Conservation (phyloP, 2,797 vertebrate species). For the Bryconaethiops microstoma region DNA sequence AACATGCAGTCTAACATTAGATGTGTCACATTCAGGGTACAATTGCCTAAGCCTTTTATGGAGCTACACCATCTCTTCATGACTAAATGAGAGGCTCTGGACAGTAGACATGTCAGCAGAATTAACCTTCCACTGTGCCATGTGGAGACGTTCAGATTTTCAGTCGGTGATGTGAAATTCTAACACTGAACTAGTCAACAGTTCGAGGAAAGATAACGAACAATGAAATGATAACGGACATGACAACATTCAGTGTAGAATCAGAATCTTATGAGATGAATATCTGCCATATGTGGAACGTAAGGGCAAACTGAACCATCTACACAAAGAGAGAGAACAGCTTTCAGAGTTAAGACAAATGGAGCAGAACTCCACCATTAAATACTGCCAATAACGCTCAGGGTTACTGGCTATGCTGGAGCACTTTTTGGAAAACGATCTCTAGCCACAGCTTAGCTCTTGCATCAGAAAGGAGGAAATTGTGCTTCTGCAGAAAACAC, state of each 20-base stretch:
- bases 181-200: constrained; percentile 1
- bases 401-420: background rate
- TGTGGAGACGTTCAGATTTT: background rate
- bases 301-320: too few species aligned
- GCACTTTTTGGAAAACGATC: background rate
- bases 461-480: constrained; percentile 50
- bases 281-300: background rate
- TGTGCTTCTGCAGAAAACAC: constrained; percentile 40
- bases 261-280: constrained; percentile 28
- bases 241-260: constrained; percentile 13
- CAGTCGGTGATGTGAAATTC: constrained; percentile 20
- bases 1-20: too few species aligned
- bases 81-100: constrained; percentile 44
- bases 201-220: background rate
- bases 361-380: background rate
- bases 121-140: constrained; percentile 3
- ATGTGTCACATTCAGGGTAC: too few species aligned
- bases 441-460: constrained; percentile 29
- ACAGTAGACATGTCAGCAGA: background rate
- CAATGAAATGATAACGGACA: too few species aligned
- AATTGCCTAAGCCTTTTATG: too few species aligned
- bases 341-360: background rate
- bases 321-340: too few species aligned
- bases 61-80: background rate
- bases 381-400: background rate